These are phyloP conservation scores for Agrilus planipennis DNA, from an alignment of 1,140 invertebrate species.

Conservation along the genomic window DNA sequence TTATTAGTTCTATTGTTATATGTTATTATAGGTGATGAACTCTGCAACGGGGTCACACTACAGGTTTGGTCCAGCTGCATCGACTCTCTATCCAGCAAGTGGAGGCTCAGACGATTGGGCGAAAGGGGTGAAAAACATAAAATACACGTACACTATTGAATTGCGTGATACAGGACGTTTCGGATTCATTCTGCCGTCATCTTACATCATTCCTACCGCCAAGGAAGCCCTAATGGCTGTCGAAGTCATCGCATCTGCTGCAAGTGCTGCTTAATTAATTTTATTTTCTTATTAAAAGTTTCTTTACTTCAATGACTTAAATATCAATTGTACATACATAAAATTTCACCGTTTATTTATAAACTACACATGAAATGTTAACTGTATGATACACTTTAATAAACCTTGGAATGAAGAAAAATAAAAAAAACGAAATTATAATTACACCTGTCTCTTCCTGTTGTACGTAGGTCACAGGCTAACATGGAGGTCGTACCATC, in stretches of 20 bases:
- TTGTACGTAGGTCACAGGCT: conserved; percentile 70
- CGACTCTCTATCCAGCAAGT: conserved; percentile 62
- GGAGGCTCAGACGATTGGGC: conserved; percentile 91
- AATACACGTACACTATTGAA: conserved; percentile 84
- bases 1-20: no score
- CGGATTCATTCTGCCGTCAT: conserved; percentile 78
- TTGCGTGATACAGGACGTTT: conserved; percentile 77
- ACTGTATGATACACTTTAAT: no score
- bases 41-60: conserved; percentile 56
- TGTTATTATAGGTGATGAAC: conserved; percentile 49
- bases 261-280: conserved; percentile 16
- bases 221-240: conserved; percentile 75
- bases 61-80: conserved; percentile 61
- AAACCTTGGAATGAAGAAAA: no score
- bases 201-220: conserved; percentile 67
- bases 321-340: no score
- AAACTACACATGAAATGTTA: no score
- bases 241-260: conserved; percentile 54
- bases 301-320: no score
- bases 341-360: no score
- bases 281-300: no score
- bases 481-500: conserved; percentile 73
- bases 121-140: conserved; percentile 67
- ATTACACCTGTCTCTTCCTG: no score
- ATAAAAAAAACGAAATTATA: conserved; percentile 16